These are phyloP conservation scores for Onychostoma macrolepis DNA, from an alignment of 2,113 vertebrate species.

Conservation along the genomic window DNA sequence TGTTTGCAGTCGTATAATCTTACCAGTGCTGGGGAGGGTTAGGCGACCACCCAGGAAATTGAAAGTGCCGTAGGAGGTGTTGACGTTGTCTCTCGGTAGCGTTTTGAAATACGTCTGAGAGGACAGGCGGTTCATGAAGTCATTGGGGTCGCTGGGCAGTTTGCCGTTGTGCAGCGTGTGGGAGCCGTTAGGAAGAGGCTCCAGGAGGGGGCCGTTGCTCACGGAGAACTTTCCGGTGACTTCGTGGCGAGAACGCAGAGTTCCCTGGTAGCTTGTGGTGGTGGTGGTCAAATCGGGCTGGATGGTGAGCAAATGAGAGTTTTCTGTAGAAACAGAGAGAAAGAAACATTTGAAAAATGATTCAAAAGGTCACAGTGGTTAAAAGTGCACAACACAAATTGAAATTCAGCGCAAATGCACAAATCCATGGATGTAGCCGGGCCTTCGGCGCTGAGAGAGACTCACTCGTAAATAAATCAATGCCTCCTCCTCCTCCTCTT, in stretches of 20 bases:
- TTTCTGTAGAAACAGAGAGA: conserved; percentile 78
- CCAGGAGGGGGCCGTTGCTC: conserved; percentile 91
- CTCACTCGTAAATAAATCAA: conserved; percentile 67
- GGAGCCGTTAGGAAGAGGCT: conserved; percentile 87
- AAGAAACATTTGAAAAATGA: not conserved
- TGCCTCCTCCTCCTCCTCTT: conserved; percentile 67
- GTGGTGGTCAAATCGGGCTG: conserved; percentile 96
- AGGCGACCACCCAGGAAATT: conserved; percentile 96
- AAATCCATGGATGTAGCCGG: conserved; percentile 31
- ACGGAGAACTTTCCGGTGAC: conserved; percentile 88
- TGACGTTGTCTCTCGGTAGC: conserved; percentile 86
- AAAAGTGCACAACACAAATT: conserved; percentile 25
- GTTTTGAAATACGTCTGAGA: conserved; percentile 95
- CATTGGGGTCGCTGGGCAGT: conserved; percentile 79
- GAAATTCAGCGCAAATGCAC: conserved; percentile 29
- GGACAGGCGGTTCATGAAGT: conserved; percentile 89
- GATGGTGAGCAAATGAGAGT: conserved; percentile 96
- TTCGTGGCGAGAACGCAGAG: conserved; percentile 89
- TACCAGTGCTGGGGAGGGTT: conserved; percentile 95
- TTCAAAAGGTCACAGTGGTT: not conserved
- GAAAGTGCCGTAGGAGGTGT: conserved; percentile 96
- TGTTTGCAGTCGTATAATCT: not conserved
- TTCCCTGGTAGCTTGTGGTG: conserved; percentile 96
- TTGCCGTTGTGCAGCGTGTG: conserved; percentile 94
- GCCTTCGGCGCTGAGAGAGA: conserved; percentile 59